Percentiles rank a stretch among this genome's conserved stretches.
phyloP scores from a whole-genome alignment of 2,113 vertebrate genomes.

The Otolemur garnettii region DNA sequence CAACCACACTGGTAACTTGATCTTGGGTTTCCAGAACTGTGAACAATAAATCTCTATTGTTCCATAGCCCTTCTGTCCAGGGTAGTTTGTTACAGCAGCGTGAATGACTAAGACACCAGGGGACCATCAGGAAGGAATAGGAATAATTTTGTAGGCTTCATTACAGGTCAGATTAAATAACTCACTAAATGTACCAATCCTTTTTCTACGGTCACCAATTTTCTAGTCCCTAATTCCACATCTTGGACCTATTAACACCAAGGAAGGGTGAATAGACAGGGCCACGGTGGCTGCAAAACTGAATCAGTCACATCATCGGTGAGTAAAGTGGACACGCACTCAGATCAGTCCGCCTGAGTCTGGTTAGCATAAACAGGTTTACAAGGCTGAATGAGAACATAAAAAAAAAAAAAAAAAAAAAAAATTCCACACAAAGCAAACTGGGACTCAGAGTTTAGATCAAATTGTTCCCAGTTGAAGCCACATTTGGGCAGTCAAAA shows the following conservation, averaged over 20 bases:
- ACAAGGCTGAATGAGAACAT: neutral
- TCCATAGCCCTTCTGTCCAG: no score
- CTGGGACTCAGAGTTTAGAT: neutral
- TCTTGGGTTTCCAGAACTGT: neutral
- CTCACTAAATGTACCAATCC: neutral
- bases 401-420: neutral
- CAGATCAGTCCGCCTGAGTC: neutral
- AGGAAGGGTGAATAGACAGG: neutral
- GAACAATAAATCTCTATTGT: neutral
- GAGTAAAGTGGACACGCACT: neutral
- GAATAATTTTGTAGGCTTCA: slow-evolving; percentile 36
- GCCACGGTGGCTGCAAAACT: neutral
- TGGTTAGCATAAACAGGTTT: slow-evolving; percentile 1
- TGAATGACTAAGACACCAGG: neutral
- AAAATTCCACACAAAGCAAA: neutral
- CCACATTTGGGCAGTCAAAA: neutral
- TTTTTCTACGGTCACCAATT: slow-evolving; percentile 37
- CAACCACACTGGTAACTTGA: neutral
- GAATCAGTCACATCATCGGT: neutral
- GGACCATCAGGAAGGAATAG: neutral
- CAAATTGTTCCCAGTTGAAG: neutral
- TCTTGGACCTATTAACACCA: slow-evolving; percentile 34
- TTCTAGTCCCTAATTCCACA: slow-evolving; percentile 58
- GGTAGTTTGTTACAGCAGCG: neutral
- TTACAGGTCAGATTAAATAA: slow-evolving; percentile 33